Evolutionary conservation across 35 echinoderm and acorn worm genomes (phyloP).

Genomic region (Apostichopus parvimensis): DNA sequence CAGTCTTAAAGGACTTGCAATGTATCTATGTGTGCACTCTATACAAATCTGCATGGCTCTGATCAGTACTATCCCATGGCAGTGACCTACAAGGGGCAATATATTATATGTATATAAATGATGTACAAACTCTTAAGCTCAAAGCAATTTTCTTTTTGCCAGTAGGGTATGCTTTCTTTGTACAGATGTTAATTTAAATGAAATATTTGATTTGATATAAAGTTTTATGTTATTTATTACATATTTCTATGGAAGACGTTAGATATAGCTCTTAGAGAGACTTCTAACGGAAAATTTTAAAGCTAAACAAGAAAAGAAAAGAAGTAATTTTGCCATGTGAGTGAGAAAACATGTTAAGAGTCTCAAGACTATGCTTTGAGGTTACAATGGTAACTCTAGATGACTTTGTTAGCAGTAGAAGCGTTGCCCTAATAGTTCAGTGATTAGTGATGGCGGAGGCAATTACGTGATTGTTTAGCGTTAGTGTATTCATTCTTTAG

Average conservation of each 20-base stretch:
- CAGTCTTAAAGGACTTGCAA: no score
- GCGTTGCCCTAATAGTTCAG: no score
- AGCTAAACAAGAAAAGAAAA: no score
- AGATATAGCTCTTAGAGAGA: no score
- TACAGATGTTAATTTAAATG: neutral
- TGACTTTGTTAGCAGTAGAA: no score
- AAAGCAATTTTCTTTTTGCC: neutral
- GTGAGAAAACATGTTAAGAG: no score
- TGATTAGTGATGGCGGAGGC: no score
- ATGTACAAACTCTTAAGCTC: neutral
- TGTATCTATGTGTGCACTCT: neutral
- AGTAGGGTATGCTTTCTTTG: neutral
- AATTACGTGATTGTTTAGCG: neutral
- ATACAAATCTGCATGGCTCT: neutral
- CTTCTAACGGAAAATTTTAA: no score
- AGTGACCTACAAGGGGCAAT: slow-evolving; percentile 6
- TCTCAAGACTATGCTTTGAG: no score
- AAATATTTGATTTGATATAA: neutral
- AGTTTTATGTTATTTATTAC: neutral
- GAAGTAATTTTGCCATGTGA: no score
- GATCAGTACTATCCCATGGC: slow-evolving; percentile 17
- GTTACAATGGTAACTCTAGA: no score
- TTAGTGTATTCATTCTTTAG: neutral
- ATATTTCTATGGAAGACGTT: neutral
- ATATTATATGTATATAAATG: neutral